These are phyloP conservation scores for Digitonthophagus gazella DNA, from an alignment of 2,888 invertebrate genomes.

Conservation along the genomic window DNA sequence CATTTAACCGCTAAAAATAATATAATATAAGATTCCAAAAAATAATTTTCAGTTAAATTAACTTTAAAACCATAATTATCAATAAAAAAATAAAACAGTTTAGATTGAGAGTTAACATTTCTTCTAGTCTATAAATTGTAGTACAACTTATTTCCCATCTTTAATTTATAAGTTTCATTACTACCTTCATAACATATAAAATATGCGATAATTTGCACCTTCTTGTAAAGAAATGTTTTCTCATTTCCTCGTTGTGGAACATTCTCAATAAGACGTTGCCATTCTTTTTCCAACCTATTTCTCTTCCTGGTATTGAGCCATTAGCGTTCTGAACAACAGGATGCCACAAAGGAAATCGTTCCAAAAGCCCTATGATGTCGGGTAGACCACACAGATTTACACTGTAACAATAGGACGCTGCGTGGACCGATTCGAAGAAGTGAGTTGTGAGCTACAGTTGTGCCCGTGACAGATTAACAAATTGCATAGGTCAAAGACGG, in stretches of 20 bases:
- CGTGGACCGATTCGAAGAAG: neutral
- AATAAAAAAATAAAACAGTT: too few species aligned
- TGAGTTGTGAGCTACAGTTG: neutral
- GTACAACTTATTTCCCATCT: too few species aligned
- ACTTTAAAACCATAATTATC: too few species aligned
- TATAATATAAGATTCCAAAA: too few species aligned
- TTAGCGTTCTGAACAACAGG: conserved; percentile 1
- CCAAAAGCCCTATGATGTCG: conserved; percentile 5
- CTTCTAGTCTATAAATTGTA: too few species aligned
- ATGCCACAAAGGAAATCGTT: conserved; percentile 4
- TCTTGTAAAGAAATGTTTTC: too few species aligned
- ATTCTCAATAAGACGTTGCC: neutral
- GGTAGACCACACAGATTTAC: conserved; percentile 3
- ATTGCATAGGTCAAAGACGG: conserved; percentile 3
- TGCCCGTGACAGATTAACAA: conserved; percentile 10
- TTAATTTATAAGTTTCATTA: too few species aligned
- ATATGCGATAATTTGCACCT: too few species aligned
- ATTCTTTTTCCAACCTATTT: conserved; percentile 6
- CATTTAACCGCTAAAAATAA: too few species aligned
- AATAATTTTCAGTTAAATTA: too few species aligned
- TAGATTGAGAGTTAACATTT: too few species aligned
- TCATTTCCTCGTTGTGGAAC: neutral
- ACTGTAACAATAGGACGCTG: conserved; percentile 6
- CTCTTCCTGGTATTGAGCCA: conserved; percentile 11
- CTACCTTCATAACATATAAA: too few species aligned